Evolutionary conservation across 2,113 vertebrate genomes (phyloP), one percentile per base, ranked within the genome.

Genomic region (Tragelaphus strepsiceros): DNA sequence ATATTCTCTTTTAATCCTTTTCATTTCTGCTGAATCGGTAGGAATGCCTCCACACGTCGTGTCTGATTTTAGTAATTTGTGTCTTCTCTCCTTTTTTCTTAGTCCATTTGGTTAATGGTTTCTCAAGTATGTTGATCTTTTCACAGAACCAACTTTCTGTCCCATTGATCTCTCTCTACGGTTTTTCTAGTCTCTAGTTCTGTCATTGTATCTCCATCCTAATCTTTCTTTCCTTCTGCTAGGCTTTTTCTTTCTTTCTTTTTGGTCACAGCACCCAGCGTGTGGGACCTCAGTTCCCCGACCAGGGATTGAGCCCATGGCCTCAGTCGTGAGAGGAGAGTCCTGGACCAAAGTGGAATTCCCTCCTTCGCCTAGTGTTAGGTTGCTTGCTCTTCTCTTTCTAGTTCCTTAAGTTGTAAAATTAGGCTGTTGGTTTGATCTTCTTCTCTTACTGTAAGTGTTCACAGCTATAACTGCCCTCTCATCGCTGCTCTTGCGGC

Each of bases 401-500:
- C 87, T 71, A 19, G 49, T 12, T 88, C 62, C n/a, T 54, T 13
- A 39, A 39, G 62, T 13, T 28, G 32, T 71, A 54, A 39, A 19
- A 7, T 4, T 26, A 35, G 61, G 62, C 49, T 35, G 46, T 6
- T 26, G 46, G 11, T 26, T 15, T 14, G 64, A 10, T 22, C 64
- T 26, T 30, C 3, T 2, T 35, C 35, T 74, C 30, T 6, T 21
- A 39, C 17, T 7, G 24, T 15, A 0, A 17, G 19, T n/a, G 21
- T 67, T 26, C 17, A 11, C 3, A 26, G 30, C 61, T n/a, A 1
- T 26, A 26, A 11, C 10, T 28, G 7, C 22, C 24, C 32, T 26
- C 26, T 89, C 19, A 43, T 35, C 24, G 0, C 24, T 5, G 24
- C 24, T 54, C 54, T 54, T 2, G 0, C 24, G 0, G n/a, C 0